Percentiles rank a stretch among this genome's conserved stretches.
Conservation (phyloP, 2,113 vertebrate species). For the Neodon shergylaensis region DNA sequence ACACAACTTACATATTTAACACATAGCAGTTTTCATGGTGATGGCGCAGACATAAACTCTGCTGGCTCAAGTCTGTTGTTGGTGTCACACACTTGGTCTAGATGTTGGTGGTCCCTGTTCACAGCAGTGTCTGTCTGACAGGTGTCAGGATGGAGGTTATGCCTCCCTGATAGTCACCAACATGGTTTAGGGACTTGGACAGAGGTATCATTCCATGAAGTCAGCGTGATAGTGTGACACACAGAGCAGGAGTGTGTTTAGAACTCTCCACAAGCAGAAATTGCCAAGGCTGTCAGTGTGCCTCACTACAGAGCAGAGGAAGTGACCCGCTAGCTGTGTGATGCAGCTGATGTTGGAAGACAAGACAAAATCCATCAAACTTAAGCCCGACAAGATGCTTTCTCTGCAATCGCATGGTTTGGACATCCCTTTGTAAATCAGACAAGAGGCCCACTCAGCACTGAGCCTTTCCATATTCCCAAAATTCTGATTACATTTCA, state of each 20-base stretch:
- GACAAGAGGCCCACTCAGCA: fast-evolving
- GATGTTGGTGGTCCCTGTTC: no score
- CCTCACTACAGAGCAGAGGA: background rate
- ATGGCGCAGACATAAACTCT: background rate
- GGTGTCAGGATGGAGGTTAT: no score
- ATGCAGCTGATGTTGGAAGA: background rate
- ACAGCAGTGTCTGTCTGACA: no score
- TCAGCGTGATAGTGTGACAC: no score
- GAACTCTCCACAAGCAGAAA: background rate
- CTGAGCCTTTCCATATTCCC: background rate
- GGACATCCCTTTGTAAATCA: background rate
- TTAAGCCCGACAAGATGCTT: background rate
- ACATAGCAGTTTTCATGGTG: background rate
- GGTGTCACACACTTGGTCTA: no score
- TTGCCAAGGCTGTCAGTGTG: background rate
- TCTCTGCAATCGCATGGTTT: background rate
- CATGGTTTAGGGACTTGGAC: no score
- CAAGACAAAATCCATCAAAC: background rate
- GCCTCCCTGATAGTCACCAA: no score
- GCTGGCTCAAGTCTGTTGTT: background rate
- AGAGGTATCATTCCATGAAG: no score
- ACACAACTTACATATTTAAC: background rate
- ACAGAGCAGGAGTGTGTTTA: background rate
- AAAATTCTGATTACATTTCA: background rate
- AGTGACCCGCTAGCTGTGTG: background rate